Percentiles rank a stretch among this genome's conserved stretches.
Evolutionary conservation across 2,888 invertebrate species (phyloP).

Genomic region (Rotaria magnacalcarata): DNA sequence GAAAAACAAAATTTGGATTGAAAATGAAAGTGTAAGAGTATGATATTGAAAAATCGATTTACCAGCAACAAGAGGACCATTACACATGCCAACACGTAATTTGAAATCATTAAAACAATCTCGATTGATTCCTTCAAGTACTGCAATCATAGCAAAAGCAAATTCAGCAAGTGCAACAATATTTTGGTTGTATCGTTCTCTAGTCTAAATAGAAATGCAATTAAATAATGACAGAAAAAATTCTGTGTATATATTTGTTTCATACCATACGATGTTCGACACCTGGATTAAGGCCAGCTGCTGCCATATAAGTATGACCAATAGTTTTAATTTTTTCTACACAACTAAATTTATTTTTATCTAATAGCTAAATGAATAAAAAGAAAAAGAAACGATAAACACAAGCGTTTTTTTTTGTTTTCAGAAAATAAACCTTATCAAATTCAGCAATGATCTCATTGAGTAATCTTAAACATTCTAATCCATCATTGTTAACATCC

Average conservation of each 20-base stretch:
- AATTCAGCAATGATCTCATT: constrained; percentile 98
- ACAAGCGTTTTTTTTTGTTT: not conserved
- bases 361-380: constrained; percentile 67
- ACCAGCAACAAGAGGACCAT: constrained; percentile 78
- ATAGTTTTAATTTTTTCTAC: constrained; percentile 98
- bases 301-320: constrained; percentile 95
- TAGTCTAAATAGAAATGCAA: constrained; percentile 58
- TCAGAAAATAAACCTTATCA: constrained; percentile 64
- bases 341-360: constrained; percentile 86
- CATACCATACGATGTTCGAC: constrained; percentile 49
- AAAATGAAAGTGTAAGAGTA: too few relatives aligned
- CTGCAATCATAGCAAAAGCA: constrained; percentile 79
- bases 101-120: constrained; percentile 94
- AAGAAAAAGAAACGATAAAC: not conserved
- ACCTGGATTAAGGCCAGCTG: constrained; percentile 75
- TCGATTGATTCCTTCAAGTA: constrained; percentile 83
- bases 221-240: not conserved
- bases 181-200: constrained; percentile 50
- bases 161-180: constrained; percentile 71
- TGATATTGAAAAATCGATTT: not conserved
- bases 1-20: too few relatives aligned
- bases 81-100: constrained; percentile 84
- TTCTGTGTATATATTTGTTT: not conserved
- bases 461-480: constrained; percentile 83
- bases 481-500: constrained; percentile 89